Evolutionary conservation across 2,888 invertebrate species (phyloP).

Genomic region (Autographa pulchrina): DNA sequence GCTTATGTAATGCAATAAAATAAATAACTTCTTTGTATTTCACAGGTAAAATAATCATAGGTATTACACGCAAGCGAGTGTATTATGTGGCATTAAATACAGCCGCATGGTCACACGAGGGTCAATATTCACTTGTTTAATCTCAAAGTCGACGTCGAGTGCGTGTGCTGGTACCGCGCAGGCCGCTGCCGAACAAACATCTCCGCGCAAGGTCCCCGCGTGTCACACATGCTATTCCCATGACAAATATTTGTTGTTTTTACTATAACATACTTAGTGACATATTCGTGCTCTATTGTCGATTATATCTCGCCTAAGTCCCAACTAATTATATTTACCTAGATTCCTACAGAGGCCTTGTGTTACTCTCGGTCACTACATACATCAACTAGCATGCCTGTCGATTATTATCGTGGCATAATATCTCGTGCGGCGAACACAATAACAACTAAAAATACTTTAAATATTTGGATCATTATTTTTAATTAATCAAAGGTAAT

Average conservation of each 20-base stretch:
- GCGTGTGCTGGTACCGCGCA: not conserved
- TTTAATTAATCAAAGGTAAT: not conserved
- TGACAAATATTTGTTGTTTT: conserved; percentile 62
- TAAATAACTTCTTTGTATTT: conserved; percentile 34
- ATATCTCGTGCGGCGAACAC: conserved; percentile 11
- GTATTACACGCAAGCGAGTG: conserved; percentile 32
- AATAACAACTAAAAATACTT: not conserved
- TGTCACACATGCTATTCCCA: conserved; percentile 61
- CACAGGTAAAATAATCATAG: conserved; percentile 34
- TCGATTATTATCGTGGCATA: conserved; percentile 28
- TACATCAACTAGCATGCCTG: conserved; percentile 27
- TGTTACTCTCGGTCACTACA: conserved; percentile 30
- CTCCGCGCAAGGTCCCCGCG: conserved; percentile 39
- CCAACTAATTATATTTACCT: conserved; percentile 52
- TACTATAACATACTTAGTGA: conserved; percentile 51
- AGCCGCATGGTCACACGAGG: conserved; percentile 48
- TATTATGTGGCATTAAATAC: conserved; percentile 16
- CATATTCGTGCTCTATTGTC: conserved; percentile 61
- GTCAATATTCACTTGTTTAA: conserved; percentile 44
- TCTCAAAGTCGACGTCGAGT: conserved; percentile 35
- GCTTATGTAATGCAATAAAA: conserved; percentile 43
- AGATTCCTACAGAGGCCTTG: conserved; percentile 53
- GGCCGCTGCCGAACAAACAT: conserved; percentile 26
- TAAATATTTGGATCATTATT: too few relatives aligned
- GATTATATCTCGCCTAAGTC: conserved; percentile 47